Percentiles rank a stretch among this genome's conserved stretches.
Evolutionary conservation across 2,797 vertebrate genomes (phyloP).

Genomic region (Graptemys geographica): DNA sequence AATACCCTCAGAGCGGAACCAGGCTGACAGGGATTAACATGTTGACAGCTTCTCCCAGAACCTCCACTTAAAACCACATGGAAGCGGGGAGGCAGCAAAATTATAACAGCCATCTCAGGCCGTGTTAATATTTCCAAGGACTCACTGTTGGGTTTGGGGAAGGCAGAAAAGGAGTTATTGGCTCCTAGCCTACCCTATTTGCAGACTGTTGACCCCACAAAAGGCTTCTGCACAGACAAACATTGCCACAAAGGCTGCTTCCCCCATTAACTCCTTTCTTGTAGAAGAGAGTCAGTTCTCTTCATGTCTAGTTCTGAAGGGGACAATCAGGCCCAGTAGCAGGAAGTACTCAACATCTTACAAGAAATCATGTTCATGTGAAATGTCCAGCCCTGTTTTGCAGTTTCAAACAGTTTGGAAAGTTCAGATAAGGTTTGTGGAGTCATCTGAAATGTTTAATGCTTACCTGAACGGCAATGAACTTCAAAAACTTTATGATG

Average conservation of each 20-base stretch:
- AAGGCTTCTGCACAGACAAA: not conserved
- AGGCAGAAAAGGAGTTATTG: not conserved
- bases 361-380: not conserved
- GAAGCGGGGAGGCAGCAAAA: not conserved
- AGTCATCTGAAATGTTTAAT: not conserved
- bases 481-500: not conserved
- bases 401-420: not conserved
- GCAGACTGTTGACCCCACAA: not conserved
- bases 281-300: not conserved
- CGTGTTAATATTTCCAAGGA: not conserved
- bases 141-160: not conserved
- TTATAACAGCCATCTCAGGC: not conserved
- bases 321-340: not conserved
- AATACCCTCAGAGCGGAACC: not conserved
- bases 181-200: not conserved
- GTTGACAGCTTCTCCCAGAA: not conserved
- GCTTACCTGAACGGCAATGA: not conserved
- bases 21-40: not conserved
- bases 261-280: not conserved
- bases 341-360: not conserved
- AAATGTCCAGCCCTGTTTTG: slow-evolving; percentile 3
- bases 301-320: not conserved
- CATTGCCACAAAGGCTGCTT: not conserved
- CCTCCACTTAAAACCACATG: slow-evolving; percentile 10
- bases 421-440: not conserved